Conservation (phyloP, 2,888 invertebrate genomes). For the Argynnis bischoffii region DNA sequence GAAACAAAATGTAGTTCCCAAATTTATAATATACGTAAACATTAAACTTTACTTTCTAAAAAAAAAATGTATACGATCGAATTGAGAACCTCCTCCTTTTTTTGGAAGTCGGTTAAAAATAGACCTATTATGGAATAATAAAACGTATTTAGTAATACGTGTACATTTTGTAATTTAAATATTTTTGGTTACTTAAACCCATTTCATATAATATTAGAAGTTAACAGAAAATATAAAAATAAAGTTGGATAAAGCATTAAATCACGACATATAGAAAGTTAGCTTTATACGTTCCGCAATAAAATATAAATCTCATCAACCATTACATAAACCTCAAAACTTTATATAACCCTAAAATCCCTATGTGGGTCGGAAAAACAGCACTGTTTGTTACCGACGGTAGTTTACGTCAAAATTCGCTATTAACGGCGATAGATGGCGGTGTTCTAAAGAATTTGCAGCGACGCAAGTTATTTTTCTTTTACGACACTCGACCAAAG, state of each 20-base stretch:
- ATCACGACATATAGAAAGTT: slow-evolving; percentile 1
- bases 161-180: too few species aligned
- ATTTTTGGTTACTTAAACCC: too few species aligned
- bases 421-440: slow-evolving; percentile 75
- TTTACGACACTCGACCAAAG: slow-evolving; percentile 61
- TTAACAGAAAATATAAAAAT: slow-evolving; percentile 3
- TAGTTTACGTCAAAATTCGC: slow-evolving; percentile 68
- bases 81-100: too few species aligned
- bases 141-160: too few species aligned
- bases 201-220: neutral
- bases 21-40: too few species aligned
- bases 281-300: slow-evolving; percentile 16
- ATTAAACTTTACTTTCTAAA: too few species aligned
- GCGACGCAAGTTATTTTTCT: slow-evolving; percentile 46
- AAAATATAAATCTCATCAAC: slow-evolving; percentile 33
- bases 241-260: slow-evolving; percentile 1
- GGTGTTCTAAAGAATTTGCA: slow-evolving; percentile 59
- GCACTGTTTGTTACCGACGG: slow-evolving; percentile 53
- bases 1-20: too few species aligned
- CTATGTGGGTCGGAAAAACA: slow-evolving; percentile 69
- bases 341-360: slow-evolving; percentile 54
- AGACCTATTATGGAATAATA: too few species aligned
- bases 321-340: slow-evolving; percentile 36
- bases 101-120: too few species aligned
- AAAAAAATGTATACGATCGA: too few species aligned